phyloP scores from a whole-genome alignment of 1,140 invertebrate genomes.

The Heliconius hewitsoni region DNA sequence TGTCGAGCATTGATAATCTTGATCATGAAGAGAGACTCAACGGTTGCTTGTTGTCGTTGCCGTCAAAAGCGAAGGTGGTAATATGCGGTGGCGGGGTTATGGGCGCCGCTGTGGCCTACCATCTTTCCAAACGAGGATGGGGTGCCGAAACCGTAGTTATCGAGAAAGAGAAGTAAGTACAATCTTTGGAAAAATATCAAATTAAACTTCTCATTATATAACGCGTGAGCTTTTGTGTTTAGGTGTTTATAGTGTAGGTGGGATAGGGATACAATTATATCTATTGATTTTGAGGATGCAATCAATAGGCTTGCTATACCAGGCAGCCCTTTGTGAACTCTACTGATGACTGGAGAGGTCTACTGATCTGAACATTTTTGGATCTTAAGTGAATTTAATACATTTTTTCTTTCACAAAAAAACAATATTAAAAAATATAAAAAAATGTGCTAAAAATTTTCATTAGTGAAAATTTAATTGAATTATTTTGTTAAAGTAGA shows the following conservation, averaged over 20 bases:
- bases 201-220: conserved; percentile 5
- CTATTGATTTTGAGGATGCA: conserved; percentile 18
- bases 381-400: background rate
- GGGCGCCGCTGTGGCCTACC: conserved; percentile 96
- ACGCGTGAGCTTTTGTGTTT: background rate
- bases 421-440: background rate
- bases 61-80: conserved; percentile 85
- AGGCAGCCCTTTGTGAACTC: background rate
- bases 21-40: conserved; percentile 60
- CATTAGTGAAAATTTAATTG: background rate
- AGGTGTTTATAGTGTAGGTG: background rate
- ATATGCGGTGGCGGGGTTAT: conserved; percentile 97
- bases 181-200: background rate
- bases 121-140: conserved; percentile 92
- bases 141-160: conserved; percentile 91
- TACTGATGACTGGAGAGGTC: background rate
- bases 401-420: background rate
- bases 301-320: conserved; percentile 15
- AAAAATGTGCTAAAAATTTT: too few relatives aligned
- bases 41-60: conserved; percentile 57
- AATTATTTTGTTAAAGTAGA: background rate
- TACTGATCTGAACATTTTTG: background rate
- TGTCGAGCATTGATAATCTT: conserved; percentile 56
- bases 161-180: conserved; percentile 86
- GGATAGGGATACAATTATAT: background rate